These are phyloP conservation scores for Pseudocheirus occidentalis DNA, from an alignment of 2,797 vertebrate genomes.

Conservation along the genomic window DNA sequence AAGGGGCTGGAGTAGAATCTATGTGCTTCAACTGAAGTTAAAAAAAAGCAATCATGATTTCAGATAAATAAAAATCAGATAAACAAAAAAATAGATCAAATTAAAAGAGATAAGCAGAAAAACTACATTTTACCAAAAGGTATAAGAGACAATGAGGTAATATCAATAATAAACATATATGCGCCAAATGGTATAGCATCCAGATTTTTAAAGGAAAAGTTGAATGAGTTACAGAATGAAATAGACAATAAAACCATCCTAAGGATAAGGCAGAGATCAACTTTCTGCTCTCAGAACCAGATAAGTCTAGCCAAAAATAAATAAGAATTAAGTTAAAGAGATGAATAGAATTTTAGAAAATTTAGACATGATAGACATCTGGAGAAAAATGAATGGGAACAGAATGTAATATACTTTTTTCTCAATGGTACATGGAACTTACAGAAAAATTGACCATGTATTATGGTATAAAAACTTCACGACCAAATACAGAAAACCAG, in stretches of 20 bases:
- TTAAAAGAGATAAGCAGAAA: not conserved
- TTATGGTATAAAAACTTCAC: not conserved
- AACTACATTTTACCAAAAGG: not conserved
- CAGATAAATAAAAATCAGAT: not conserved
- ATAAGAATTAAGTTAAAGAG: not conserved
- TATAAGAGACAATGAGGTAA: not conserved
- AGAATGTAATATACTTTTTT: not conserved
- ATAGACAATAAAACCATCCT: not conserved
- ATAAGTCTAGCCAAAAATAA: not conserved
- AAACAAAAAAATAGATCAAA: not conserved
- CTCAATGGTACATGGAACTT: not conserved
- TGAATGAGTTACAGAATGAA: not conserved
- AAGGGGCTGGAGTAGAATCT: not conserved
- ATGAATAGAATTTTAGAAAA: not conserved
- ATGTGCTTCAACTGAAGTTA: not conserved
- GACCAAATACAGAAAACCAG: not conserved
- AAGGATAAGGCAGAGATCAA: rapidly evolving
- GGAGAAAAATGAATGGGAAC: not conserved
- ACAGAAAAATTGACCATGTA: not conserved
- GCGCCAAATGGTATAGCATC: not conserved
- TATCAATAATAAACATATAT: not conserved
- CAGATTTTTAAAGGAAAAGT: not conserved
- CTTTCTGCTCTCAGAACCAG: not conserved
- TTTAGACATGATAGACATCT: not conserved
- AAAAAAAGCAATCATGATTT: not conserved